Evolutionary conservation across 64 coral and sea anemone genomes (phyloP), one percentile per base, ranked within the genome.

Genomic region (Montipora cactus): DNA sequence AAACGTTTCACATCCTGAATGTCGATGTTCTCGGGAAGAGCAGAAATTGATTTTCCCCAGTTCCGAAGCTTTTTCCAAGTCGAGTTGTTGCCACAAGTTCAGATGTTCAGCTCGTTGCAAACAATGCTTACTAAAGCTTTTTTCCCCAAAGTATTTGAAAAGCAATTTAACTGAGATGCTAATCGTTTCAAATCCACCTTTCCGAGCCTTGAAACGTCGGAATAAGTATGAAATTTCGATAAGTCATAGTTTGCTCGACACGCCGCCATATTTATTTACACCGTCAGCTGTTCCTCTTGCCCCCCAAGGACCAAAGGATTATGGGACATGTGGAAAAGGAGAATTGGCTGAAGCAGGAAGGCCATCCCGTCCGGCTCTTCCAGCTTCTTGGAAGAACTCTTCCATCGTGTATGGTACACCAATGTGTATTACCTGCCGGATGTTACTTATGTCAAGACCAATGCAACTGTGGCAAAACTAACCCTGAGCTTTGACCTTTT

Each of bases 61-160:
- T 87, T 49, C 59, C 75, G 73, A 50, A 87, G 52, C 84, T 93
- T 93, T 20, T 74, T 74, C n/a, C 70, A 16, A 8, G 70, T 23
- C 70, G 70, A 62, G 5, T 66, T 75, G 50, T 49, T 22, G 3
- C 87, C 87, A 12, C 71, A 89, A 57, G 87, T 89, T 53, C 70
- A 89, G 47, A 89, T 74, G 75, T 52, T 89, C 12, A 89, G 49
- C 55, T 48, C 87, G 57, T 89, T 89, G 74, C 87, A 89, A 23
- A 89, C 51, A 51, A 77, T 21, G 71, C 75, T 89, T 76, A 89
- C 19, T 11, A 89, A 57, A 76, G 87, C 87, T 61, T 89, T 89
- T 55, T 89, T 89, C 18, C 87, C 87, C 5, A 55, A 53, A 51
- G 69, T n/a, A 45, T 45, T 46, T 74, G 47, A 47, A 74, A 48